These are phyloP conservation scores for Parotocinclus haroldoi DNA, from an alignment of 2,797 vertebrate genomes.

Conservation along the genomic window DNA sequence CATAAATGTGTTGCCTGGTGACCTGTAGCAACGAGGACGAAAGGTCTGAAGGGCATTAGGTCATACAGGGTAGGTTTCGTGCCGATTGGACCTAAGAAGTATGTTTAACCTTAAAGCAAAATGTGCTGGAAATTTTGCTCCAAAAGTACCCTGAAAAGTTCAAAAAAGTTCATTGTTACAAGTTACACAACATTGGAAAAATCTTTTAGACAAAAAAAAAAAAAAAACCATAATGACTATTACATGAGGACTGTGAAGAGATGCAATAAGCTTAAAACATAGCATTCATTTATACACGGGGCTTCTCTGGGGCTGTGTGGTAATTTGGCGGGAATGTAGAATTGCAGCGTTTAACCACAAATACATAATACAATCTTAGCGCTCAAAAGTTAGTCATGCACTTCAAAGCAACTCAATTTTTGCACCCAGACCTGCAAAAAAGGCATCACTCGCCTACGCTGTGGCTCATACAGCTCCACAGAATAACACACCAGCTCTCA, in stretches of 20 bases:
- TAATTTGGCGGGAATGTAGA: conserved; percentile 37
- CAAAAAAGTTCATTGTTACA: background rate
- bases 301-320: background rate
- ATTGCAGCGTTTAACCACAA: conserved; percentile 39
- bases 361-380: conserved; percentile 28
- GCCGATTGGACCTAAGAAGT: too few species aligned
- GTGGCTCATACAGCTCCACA: conserved; percentile 11
- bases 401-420: conserved; percentile 44
- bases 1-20: too few species aligned
- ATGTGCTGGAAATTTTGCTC: background rate
- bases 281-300: too few species aligned
- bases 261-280: too few species aligned
- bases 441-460: conserved; percentile 26
- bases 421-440: conserved; percentile 39
- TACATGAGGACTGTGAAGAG: too few species aligned
- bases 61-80: too few species aligned
- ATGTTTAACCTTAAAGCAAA: background rate
- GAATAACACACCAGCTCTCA: background rate
- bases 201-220: too few species aligned
- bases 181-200: too few species aligned
- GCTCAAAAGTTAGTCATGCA: conserved; percentile 38
- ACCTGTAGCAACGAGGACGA: too few species aligned
- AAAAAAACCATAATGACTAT: too few species aligned
- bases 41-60: too few species aligned
- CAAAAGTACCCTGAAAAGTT: background rate